These are phyloP conservation scores for Pseudomyrmex concolor DNA, from an alignment of 1,140 invertebrate genomes.

Conservation along the genomic window DNA sequence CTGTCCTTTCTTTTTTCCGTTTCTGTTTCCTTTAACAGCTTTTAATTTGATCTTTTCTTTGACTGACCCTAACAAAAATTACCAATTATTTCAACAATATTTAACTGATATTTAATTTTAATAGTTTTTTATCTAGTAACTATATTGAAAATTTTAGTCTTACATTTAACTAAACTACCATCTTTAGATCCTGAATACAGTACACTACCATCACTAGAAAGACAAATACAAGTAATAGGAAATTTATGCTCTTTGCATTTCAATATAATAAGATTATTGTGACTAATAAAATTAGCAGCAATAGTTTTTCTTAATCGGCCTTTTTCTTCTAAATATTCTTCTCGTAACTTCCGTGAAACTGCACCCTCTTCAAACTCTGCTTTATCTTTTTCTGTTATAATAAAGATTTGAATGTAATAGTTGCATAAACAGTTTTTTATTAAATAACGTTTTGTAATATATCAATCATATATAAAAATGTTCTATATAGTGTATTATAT, in stretches of 20 bases:
- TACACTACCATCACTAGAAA: constrained; percentile 90
- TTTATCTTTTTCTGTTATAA: constrained; percentile 87
- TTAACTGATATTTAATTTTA: neutral
- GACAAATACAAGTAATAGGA: constrained; percentile 92
- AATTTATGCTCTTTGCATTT: constrained; percentile 91
- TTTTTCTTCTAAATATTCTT: constrained; percentile 94
- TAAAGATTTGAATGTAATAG: neutral
- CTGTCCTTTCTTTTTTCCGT: constrained; percentile 64
- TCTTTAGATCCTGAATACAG: constrained; percentile 96
- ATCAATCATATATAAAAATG: neutral
- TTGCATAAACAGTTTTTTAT: too few species aligned
- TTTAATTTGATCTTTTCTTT: constrained; percentile 86
- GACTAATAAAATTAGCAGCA: constrained; percentile 88
- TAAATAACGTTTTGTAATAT: too few species aligned
- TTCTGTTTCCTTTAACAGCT: constrained; percentile 84
- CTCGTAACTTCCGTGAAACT: constrained; percentile 90
- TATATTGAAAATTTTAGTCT: constrained; percentile 56
- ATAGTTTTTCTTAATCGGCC: constrained; percentile 91
- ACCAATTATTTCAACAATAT: constrained; percentile 13
- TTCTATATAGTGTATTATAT: constrained; percentile 34
- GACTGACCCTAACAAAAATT: constrained; percentile 85
- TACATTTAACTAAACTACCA: constrained; percentile 94
- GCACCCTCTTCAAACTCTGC: constrained; percentile 89
- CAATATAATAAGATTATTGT: constrained; percentile 85
- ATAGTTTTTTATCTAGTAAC: constrained; percentile 18